Evolutionary conservation across 2,113 vertebrate species (phyloP).

Genomic region (Mus pahari): DNA sequence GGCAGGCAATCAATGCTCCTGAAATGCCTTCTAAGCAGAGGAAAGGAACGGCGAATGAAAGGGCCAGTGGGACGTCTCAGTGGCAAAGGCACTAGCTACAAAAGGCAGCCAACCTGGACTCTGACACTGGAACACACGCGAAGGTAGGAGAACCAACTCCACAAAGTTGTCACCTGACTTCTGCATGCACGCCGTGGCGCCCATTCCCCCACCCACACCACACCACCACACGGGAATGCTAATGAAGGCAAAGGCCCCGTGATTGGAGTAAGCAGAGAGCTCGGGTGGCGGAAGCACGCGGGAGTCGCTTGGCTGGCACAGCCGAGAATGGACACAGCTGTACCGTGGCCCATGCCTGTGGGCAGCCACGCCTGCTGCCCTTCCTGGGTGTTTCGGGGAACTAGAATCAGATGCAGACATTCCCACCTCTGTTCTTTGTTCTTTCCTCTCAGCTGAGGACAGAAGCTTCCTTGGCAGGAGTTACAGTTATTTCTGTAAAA

Average conservation of each 20-base stretch:
- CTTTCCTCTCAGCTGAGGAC: constrained; percentile 63
- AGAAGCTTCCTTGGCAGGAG: constrained; percentile 68
- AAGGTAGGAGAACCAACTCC: background rate
- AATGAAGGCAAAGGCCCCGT: constrained; percentile 50
- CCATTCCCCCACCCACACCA: background rate
- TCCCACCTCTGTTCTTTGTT: constrained; percentile 78
- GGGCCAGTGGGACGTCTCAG: background rate
- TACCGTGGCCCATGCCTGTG: background rate
- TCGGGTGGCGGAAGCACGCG: accelerated
- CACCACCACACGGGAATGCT: background rate
- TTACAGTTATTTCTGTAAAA: constrained; percentile 77
- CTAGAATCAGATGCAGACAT: constrained; percentile 31
- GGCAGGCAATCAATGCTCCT: background rate
- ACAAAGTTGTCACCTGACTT: background rate
- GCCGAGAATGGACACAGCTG: too few species aligned
- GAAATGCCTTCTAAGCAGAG: background rate
- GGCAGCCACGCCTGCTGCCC: constrained; percentile 41
- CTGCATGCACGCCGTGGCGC: background rate
- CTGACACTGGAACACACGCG: background rate
- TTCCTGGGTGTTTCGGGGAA: constrained; percentile 55
- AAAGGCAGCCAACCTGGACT: background rate
- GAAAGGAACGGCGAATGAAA: background rate
- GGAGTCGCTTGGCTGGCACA: background rate
- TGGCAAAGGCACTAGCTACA: background rate
- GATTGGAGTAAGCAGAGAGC: background rate